Evolutionary conservation across 2,797 vertebrate species (phyloP).

Genomic region (Sylvilagus floridanus): DNA sequence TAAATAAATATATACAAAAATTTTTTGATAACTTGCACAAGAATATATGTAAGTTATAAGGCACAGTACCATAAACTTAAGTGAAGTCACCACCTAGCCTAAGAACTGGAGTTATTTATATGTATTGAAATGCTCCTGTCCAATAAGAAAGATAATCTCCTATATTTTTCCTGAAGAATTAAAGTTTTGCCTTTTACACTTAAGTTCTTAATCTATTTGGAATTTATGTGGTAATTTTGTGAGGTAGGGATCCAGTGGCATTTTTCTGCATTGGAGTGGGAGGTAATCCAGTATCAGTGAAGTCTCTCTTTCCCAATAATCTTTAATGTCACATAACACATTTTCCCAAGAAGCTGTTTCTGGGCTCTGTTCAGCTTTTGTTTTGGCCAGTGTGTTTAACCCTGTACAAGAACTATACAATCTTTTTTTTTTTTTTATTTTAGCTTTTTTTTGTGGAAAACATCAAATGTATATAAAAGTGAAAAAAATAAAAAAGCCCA

Average conservation of each 20-base stretch:
- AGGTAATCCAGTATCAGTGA: background rate
- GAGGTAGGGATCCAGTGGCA: background rate
- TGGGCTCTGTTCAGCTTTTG: background rate
- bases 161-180: background rate
- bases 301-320: background rate
- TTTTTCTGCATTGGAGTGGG: slow-evolving; percentile 11
- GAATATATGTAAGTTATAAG: slow-evolving; percentile 12
- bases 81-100: background rate
- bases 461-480: background rate
- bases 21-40: background rate
- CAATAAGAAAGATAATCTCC: background rate
- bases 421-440: background rate
- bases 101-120: background rate
- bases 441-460: background rate
- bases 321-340: background rate
- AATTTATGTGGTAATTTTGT: background rate
- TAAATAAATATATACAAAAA: too few relatives aligned
- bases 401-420: background rate
- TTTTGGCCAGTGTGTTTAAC: background rate
- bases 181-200: background rate
- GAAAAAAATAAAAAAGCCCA: background rate
- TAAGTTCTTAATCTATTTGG: too few relatives aligned
- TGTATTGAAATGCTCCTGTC: background rate
- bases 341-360: background rate
- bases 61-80: background rate